Conservation (phyloP, 2,113 vertebrate species). For the Crotalus tigris region DNA sequence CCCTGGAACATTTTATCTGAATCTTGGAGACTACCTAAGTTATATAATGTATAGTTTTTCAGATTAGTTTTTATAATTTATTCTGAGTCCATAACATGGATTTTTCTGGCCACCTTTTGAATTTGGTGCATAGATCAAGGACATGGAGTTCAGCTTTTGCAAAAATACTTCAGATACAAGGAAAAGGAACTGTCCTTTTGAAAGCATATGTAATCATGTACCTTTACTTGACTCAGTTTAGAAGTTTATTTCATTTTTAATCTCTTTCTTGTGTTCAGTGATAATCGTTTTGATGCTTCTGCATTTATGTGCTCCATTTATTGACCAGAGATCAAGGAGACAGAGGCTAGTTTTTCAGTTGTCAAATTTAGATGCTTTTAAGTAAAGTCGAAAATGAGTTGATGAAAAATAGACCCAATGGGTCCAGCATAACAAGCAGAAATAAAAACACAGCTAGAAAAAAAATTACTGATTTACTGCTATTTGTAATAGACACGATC, state of each 20-base stretch:
- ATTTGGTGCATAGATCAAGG: neutral
- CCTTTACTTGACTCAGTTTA: neutral
- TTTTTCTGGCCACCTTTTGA: neutral
- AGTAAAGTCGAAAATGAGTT: neutral
- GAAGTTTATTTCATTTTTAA: neutral
- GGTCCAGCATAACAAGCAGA: neutral
- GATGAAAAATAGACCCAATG: neutral
- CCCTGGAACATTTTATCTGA: neutral
- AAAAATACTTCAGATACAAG: neutral
- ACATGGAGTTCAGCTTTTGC: neutral
- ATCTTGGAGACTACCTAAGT: neutral
- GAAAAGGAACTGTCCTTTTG: neutral
- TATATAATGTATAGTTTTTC: neutral
- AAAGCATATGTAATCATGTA: neutral
- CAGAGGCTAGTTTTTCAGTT: neutral
- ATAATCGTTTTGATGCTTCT: neutral
- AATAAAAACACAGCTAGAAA: neutral
- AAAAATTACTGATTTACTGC: neutral
- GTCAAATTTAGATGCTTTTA: neutral
- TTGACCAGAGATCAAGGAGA: neutral
- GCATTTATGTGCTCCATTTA: neutral
- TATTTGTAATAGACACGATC: conserved; percentile 1
- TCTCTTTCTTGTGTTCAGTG: neutral
- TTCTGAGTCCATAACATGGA: neutral
- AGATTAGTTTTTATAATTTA: neutral